A percentile compares a stretch with the other conserved stretches of the same genome.
phyloP scores from a whole-genome alignment of 2,113 vertebrate genomes.

The Thamnophis sirtalis region DNA sequence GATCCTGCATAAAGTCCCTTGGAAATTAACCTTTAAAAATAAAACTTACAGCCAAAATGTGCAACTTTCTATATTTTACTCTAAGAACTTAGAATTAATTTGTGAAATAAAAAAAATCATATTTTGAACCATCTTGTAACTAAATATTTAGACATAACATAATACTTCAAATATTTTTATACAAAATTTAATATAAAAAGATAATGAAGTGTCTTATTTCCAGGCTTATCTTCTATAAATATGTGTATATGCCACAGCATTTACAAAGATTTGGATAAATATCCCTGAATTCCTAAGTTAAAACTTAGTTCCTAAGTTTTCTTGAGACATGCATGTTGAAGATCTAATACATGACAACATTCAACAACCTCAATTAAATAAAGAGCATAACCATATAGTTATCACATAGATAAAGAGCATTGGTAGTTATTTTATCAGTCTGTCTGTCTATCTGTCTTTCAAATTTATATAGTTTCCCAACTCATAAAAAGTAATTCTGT shows the following conservation, averaged over 20 bases:
- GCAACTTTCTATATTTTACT: background rate
- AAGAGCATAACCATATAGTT: no score
- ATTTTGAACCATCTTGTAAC: background rate
- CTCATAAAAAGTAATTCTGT: background rate
- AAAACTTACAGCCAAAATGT: background rate
- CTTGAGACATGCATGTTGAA: background rate
- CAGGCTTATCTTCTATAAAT: background rate
- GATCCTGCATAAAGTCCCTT: background rate
- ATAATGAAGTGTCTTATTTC: background rate
- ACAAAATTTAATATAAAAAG: background rate
- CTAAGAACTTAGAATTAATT: background rate
- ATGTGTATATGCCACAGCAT: background rate
- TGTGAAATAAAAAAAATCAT: background rate
- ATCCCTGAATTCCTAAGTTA: background rate
- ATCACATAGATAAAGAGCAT: background rate
- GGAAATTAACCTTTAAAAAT: background rate
- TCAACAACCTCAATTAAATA: background rate
- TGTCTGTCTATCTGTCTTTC: background rate
- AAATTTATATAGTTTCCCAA: background rate
- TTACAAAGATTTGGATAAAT: background rate
- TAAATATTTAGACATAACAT: background rate
- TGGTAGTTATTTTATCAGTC: background rate
- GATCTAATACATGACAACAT: background rate
- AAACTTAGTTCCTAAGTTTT: background rate
- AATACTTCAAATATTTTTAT: background rate